Evolutionary conservation across 2,888 invertebrate genomes (phyloP), one percentile per base, ranked within the genome.

Genomic region (Bembecia ichneumoniformis): DNA sequence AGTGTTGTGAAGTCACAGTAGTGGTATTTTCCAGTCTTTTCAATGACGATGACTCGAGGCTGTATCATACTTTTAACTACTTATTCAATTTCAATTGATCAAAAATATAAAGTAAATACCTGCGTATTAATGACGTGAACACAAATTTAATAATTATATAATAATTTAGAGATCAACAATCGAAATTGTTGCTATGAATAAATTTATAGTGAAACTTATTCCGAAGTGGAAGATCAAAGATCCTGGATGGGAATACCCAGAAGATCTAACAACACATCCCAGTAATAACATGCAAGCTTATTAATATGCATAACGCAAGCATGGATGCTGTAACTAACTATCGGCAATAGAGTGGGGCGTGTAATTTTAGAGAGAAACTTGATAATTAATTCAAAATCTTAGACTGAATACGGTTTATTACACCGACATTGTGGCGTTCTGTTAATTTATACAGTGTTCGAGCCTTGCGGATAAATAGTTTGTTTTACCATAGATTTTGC

Each of bases 221-320:
- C 13, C 40, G n/a, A 40, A 40, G 40, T 40, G 14, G 40, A 40
- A 40, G 40, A 40, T 40, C 40, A 40, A 40, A 40, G 40, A 40
- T 40, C 40, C 40, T 40, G 14, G 40, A 15, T 15, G 11, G 17
- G 44, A 4, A 44, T 16, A 44, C 44, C 44, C 44, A 11, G 44
- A 16, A 44, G 44, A 44, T 44, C 17, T 13, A 40, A 40, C 55
- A 57, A 67, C 66, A 72, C 64, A 71, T 68, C 69, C 62, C 63
- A 59, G 54, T 74, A 74, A 74, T 77, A 77, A 71, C 69, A 74
- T 69, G 68, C 68, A 60, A 62, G 60, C 66, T 74, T 68, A 81
- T 83, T 77, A 84, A 80, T 81, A 84, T 84, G 78, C 77, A 82
- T 81, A 75, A 68, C 77, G 72, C 68, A 63, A 66, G 71, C 71